Base-by-base conservation (phyloP, 35 echinoderm and acorn worm genomes). In the Lytechinus variegatus region DNA sequence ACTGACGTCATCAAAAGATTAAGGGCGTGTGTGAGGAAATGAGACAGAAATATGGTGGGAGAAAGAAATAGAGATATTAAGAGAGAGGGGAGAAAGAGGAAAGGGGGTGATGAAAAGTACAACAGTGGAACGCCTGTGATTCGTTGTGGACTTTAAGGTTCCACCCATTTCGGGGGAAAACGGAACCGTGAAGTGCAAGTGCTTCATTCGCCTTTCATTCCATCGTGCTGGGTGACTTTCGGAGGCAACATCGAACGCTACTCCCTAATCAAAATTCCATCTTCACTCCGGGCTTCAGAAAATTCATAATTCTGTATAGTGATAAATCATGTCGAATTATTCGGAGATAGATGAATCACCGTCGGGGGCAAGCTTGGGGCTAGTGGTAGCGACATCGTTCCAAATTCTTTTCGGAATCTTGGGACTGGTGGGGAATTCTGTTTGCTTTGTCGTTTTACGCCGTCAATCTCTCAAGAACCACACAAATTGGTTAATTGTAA, bases 401-500 rank as follows among this genome's bases (percentile, higher is more conserved):
- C 92, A 93, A 54, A 57, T 93, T 13, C 1, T 54, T 10, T 55
- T 93, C 92, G 92, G 92, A 7, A 13, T 93, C 29, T 10, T 93
- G 52, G 92, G 92, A 27, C 28, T 93, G 52, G 8, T 93, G 5
- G 92, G 92, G 8, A 93, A 93, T 27, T 54, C 27, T 55, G 5
- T 93, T 33, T 93, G 92, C 54, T 93, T 93, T 54, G 27, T 24
- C 52, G 92, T 93, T 16, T 54, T 93, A 27, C 92, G 92, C 9
- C 52, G 27, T 5, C 92, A 93, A 57, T 54, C 92, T 1, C n/a
- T 9, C 5, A 93, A 33, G 54, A 96, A 96, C 27, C 92, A 96
- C 52, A 96, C 96, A 0, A 95, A 96, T 54, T 96, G 96, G 96
- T 54, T 96, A 54, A 96, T 96, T 55, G 94, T 94, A 12, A 96